Conservation (phyloP, 1,140 invertebrate genomes). For the Trichonephila clavata region DNA sequence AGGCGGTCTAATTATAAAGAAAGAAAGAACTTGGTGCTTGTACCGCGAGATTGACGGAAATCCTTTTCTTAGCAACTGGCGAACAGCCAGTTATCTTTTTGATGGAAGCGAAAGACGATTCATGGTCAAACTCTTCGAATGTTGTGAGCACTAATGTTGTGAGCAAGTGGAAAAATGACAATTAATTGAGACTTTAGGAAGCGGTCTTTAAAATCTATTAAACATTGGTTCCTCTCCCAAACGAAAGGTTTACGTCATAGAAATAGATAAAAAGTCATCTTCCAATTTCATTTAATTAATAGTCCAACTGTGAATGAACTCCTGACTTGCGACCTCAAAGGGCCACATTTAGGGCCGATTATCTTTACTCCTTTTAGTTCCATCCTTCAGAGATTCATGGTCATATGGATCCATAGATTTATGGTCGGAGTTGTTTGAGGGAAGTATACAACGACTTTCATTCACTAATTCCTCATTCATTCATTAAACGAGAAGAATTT, state of each 20-base stretch:
- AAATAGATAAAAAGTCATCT: slow-evolving; percentile 46
- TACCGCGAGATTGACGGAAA: slow-evolving; percentile 25
- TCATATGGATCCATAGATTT: background rate
- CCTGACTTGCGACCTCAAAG: slow-evolving; percentile 12
- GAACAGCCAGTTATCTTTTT: background rate
- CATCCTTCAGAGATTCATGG: background rate
- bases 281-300: slow-evolving; percentile 62
- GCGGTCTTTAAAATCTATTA: slow-evolving; percentile 53
- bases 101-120: slow-evolving; percentile 22
- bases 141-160: slow-evolving; percentile 43
- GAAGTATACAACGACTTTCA: background rate
- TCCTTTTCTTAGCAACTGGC: slow-evolving; percentile 32
- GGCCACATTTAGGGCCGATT: slow-evolving; percentile 2
- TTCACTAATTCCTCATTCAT: background rate
- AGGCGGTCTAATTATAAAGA: slow-evolving; percentile 1
- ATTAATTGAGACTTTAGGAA: slow-evolving; percentile 64
- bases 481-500: background rate
- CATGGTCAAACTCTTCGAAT: slow-evolving; percentile 48
- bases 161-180: slow-evolving; percentile 60
- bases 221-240: background rate
- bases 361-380: background rate
- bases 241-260: slow-evolving; percentile 38
- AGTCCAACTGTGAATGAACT: slow-evolving; percentile 43
- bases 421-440: background rate
- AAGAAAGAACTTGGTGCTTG: background rate